These are phyloP conservation scores for Anguilla megastoma DNA, from an alignment of 2,797 vertebrate genomes.

Conservation along the genomic window DNA sequence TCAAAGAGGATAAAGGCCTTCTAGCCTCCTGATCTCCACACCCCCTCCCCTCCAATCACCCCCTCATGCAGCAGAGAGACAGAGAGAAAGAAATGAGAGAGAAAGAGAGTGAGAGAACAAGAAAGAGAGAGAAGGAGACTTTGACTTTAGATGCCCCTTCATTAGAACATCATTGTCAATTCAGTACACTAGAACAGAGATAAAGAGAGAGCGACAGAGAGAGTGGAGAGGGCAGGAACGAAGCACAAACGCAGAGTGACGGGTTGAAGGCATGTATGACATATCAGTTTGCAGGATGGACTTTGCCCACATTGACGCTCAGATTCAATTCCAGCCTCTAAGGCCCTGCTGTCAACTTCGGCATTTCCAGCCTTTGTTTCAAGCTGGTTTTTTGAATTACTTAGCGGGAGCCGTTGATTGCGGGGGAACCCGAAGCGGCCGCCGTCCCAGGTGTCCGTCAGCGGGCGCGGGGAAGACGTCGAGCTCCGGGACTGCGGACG, in stretches of 20 bases:
- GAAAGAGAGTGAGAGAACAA: no score
- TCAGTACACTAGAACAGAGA: neutral
- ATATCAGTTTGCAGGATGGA: neutral
- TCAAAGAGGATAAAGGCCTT: constrained; percentile 12
- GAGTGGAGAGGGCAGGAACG: neutral
- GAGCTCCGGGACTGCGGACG: neutral
- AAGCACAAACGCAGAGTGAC: neutral
- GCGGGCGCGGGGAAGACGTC: neutral
- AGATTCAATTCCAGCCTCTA: neutral
- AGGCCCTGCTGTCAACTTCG: neutral
- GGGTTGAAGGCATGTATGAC: neutral
- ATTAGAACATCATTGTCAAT: neutral
- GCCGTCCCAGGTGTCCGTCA: neutral
- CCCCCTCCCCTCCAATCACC: no score
- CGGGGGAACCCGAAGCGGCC: neutral
- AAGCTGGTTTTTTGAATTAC: neutral
- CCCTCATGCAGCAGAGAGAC: neutral
- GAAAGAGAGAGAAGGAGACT: neutral
- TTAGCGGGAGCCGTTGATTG: neutral
- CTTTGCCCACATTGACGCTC: neutral
- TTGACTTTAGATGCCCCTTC: neutral
- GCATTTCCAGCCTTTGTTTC: neutral
- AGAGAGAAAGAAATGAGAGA: neutral
- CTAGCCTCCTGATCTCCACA: neutral
- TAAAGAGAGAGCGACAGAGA: neutral